Conservation (phyloP, 2,888 invertebrate species). For the Oligia strigilis region DNA sequence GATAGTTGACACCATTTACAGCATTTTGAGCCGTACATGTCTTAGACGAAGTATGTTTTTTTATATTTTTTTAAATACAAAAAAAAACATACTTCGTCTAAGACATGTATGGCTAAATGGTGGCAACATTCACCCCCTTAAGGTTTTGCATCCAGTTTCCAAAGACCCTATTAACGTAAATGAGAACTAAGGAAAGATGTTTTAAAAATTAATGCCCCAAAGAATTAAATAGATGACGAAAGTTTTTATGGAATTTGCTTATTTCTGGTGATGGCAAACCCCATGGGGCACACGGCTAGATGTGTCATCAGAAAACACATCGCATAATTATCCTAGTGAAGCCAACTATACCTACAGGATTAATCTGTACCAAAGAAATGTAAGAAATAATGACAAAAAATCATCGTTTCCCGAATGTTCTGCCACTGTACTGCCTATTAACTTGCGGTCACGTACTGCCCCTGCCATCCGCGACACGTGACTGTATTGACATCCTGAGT, state of each 20-base stretch:
- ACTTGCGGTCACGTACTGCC: conserved; percentile 45
- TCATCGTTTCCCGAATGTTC: conserved; percentile 12
- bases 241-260: background rate
- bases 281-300: background rate
- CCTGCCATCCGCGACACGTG: conserved; percentile 41
- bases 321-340: background rate
- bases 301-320: background rate
- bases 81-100: no score
- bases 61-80: no score
- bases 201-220: background rate
- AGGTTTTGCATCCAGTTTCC: no score
- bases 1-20: no score
- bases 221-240: background rate
- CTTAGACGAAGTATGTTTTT: no score
- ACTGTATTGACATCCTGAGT: conserved; percentile 30
- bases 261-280: background rate
- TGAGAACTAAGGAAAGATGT: background rate
- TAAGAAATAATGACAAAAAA: conserved; percentile 53
- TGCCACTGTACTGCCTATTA: conserved; percentile 46
- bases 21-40: no score
- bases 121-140: no score
- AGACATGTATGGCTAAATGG: no score
- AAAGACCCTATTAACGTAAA: no score
- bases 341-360: background rate
- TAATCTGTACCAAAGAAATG: conserved; percentile 26